A percentile compares a stretch with the other conserved stretches of the same genome.
These are phyloP conservation scores for Fragum fragum DNA, from an alignment of 2,888 invertebrate species.

Conservation along the genomic window DNA sequence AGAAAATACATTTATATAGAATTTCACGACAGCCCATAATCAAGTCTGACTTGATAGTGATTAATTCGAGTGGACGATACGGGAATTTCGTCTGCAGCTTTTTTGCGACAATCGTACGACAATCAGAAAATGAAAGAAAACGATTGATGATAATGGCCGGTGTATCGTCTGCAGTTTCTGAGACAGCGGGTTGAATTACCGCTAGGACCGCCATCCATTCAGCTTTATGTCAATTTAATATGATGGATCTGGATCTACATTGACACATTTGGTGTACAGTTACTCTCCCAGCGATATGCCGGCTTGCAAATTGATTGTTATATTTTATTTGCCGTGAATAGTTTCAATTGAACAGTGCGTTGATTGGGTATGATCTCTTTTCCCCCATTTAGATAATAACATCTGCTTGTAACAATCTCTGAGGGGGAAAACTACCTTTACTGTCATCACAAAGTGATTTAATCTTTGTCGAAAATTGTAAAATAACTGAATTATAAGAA, in stretches of 20 bases:
- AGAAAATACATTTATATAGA: constrained; percentile 1
- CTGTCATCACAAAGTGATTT: too few relatives aligned
- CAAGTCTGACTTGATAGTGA: constrained; percentile 12
- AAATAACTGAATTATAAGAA: too few relatives aligned
- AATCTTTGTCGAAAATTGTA: too few relatives aligned
- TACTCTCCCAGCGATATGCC: background rate
- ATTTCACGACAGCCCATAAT: constrained; percentile 27
- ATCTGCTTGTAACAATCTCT: too few relatives aligned
- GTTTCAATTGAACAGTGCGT: too few relatives aligned
- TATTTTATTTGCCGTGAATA: background rate
- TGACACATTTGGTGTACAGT: constrained; percentile 19
- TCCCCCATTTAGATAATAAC: too few relatives aligned
- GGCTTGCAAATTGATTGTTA: background rate
- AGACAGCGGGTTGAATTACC: constrained; percentile 1
- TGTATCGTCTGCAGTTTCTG: constrained; percentile 9
- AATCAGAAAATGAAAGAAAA: constrained; percentile 17
- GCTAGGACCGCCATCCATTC: background rate
- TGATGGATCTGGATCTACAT: constrained; percentile 23
- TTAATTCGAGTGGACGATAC: constrained; percentile 1
- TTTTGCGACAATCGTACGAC: constrained; percentile 26
- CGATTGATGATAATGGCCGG: constrained; percentile 28
- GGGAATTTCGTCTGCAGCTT: constrained; percentile 8
- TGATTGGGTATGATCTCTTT: too few relatives aligned
- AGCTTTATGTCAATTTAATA: constrained; percentile 31
- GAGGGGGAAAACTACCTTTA: too few relatives aligned